Evolutionary conservation across 2,797 vertebrate genomes (phyloP).

Genomic region (Tadarida brasiliensis): DNA sequence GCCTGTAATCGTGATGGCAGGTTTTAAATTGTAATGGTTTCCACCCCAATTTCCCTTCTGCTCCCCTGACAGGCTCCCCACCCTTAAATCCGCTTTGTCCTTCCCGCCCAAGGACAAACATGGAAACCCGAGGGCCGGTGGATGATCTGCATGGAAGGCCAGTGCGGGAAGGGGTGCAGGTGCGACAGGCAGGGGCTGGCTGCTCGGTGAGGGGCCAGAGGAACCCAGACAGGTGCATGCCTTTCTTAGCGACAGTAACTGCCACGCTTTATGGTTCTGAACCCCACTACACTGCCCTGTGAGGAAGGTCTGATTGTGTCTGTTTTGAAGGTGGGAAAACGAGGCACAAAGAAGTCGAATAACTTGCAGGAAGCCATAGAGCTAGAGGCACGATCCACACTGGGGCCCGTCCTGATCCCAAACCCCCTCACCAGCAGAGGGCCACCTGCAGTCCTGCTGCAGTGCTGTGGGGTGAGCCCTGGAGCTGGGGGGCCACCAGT

Average conservation of each 20-base stretch:
- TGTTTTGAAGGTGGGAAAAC: not conserved
- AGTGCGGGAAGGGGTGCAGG: not conserved
- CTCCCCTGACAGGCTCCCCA: constrained; percentile 67
- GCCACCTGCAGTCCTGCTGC: not conserved
- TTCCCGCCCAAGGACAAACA: constrained; percentile 72
- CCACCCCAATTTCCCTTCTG: constrained; percentile 48
- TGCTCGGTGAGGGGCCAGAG: not conserved
- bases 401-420: accelerated
- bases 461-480: too few relatives aligned
- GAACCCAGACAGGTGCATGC: accelerated
- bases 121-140: constrained; percentile 6
- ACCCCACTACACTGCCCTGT: accelerated
- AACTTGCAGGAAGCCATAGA: not conserved
- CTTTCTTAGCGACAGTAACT: not conserved
- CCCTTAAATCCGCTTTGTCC: constrained; percentile 69
- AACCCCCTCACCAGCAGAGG: not conserved
- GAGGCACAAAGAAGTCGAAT: not conserved
- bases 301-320: not conserved
- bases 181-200: accelerated
- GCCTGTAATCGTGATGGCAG: constrained; percentile 60
- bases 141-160: not conserved
- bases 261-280: accelerated
- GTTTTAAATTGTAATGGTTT: constrained; percentile 77
- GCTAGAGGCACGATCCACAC: not conserved
- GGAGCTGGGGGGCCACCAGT: not conserved